phyloP scores from a whole-genome alignment of 1,140 invertebrate genomes.

The Carposina sasakii region DNA sequence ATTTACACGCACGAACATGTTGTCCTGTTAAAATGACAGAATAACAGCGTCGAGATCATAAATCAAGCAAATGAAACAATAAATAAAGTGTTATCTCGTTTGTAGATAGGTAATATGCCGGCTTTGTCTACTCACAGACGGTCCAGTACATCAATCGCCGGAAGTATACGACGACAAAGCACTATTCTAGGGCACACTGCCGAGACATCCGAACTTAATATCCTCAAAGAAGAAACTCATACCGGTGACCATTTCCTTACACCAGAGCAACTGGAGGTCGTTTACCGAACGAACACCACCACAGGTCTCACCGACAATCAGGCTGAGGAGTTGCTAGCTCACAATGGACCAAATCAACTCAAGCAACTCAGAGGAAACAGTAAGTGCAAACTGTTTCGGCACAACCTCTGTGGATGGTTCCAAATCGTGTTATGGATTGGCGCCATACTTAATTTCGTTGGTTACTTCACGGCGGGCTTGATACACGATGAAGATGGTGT shows the following conservation, averaged over 20 bases:
- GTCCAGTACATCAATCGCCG: too few species aligned
- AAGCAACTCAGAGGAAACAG: constrained; percentile 76
- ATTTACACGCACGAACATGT: too few species aligned
- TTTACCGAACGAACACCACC: constrained; percentile 67
- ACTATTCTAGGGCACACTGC: neutral
- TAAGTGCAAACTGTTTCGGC: constrained; percentile 79
- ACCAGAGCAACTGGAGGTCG: constrained; percentile 47
- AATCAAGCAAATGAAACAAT: too few species aligned
- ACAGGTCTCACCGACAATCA: constrained; percentile 74
- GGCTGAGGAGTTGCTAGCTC: constrained; percentile 70
- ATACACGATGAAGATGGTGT: constrained; percentile 29
- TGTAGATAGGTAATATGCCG: too few species aligned
- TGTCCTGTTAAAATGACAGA: too few species aligned
- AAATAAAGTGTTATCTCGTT: too few species aligned
- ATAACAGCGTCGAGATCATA: too few species aligned
- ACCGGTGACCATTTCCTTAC: constrained; percentile 81
- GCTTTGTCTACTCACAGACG: too few species aligned
- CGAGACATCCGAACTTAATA: constrained; percentile 23
- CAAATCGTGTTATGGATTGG: constrained; percentile 81
- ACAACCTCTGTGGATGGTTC: constrained; percentile 83
- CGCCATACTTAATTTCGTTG: constrained; percentile 78
- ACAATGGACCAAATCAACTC: constrained; percentile 82
- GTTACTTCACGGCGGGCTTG: constrained; percentile 63
- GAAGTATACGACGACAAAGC: too few species aligned
- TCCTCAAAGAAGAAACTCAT: constrained; percentile 82